Evolutionary conservation across 2,113 vertebrate species (phyloP), one percentile per base, ranked within the genome.

Genomic region (Pelecanus crispus): DNA sequence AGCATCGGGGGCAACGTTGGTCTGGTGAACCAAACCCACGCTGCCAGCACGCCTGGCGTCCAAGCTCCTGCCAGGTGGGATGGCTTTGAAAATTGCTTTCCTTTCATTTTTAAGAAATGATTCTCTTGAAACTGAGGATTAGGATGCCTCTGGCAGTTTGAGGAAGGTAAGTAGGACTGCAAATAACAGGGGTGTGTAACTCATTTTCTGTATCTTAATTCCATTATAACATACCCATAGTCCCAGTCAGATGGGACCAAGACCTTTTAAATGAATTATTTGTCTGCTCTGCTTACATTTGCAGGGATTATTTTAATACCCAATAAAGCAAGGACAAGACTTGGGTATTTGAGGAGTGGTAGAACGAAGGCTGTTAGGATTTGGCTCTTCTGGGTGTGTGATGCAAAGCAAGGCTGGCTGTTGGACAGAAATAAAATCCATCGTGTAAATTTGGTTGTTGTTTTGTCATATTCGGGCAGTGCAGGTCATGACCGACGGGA

Each of bases 1-100:
- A 2, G 9, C 1, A 0, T 0, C 49, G 40, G n/a, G n/a, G 42
- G 5, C 47, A 44, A 3, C 0, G 1, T 66, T 22, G 21, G 31
- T 36, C 45, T 4, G 2, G 12, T 36, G 53, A 84, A 49, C 16
- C 61, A 68, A 42, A 15, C 12, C 61, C 61, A 7, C 0, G 6
- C 40, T 70, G 47, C 52, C 13, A 25, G 45, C 7, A 2, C 0
- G 9, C 24, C 50, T 3, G 1, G 38, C 2, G 1, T 25, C 42
- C 22, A 13, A 7, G 47, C 73, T 85, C 11, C 47, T 42, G 40
- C 45, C 28, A 36, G 56, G 82, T 53, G 68, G 73, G 29, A 13
- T 22, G 44, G 34, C 61, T 75, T 70, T 34, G 80, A 63, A 86
- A 88, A 42, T 38, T 17, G 17, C 36, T 84, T 72, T 44, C 32